Conservation (phyloP, 2,113 vertebrate genomes). For the Lepidiolamprologus cunningtoni region DNA sequence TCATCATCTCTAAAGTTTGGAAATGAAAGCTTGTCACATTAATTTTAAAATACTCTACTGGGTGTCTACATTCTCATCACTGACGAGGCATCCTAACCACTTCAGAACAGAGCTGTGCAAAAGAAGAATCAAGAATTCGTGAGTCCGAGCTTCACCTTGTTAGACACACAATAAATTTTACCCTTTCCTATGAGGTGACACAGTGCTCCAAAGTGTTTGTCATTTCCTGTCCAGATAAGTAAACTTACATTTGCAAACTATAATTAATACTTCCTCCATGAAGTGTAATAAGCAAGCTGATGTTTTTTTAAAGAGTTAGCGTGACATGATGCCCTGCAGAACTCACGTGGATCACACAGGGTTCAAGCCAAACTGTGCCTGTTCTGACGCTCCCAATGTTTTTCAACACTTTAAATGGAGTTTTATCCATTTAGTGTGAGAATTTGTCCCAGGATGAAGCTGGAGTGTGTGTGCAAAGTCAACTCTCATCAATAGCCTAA, state of each 20-base stretch:
- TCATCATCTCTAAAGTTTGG: not conserved
- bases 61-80: not conserved
- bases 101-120: not conserved
- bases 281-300: not conserved
- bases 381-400: not conserved
- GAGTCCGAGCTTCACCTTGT: not conserved
- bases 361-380: not conserved
- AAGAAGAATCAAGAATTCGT: not conserved
- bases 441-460: not conserved
- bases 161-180: not conserved
- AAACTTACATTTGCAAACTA: not conserved
- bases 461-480: not conserved
- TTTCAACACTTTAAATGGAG: slow-evolving; percentile 5
- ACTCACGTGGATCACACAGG: not conserved
- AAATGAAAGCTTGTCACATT: not conserved
- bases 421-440: not conserved
- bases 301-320: not conserved
- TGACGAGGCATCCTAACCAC: not conserved
- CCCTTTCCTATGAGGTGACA: not conserved
- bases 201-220: not conserved
- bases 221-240: not conserved
- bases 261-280: not conserved
- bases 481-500: slow-evolving; percentile 24
- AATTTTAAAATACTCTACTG: not conserved
- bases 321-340: not conserved